Base-by-base conservation (phyloP, 1,140 invertebrate species). In the Dufourea novaeangliae region DNA sequence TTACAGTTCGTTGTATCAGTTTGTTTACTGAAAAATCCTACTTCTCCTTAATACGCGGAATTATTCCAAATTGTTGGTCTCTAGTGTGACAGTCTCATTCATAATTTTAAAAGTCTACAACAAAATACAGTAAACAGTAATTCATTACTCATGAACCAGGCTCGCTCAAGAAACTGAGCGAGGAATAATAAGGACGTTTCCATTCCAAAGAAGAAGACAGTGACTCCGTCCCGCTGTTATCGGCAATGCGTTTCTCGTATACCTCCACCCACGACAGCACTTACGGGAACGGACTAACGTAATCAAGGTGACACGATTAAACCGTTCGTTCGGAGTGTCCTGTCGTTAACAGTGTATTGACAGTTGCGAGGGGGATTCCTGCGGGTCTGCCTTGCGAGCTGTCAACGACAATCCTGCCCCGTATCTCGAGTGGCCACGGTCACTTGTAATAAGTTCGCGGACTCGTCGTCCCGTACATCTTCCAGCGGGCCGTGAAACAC, bases 341-440 rank as follows among this genome's bases (percentile, higher is more conserved):
- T 46, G 73, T 32, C 62, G 29, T 17, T 34, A 29, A 20, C 64
- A 52, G 17, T n/a, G 44, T 37, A 41, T 61, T 54, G 25, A 71
- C 67, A 46, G 37, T 22, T n/a, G 44, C 25, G 44, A 22, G 27
- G 6, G 32, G 52, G n/a, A n/a, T n/a, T n/a, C 39, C 44, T 32
- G 39, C 8, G 52, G n/a, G n/a, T n/a, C n/a, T n/a, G n/a, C n/a
- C 68, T 39, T 68, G 46, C 44, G 4, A 27, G 32, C 57, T 78
- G 79, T 81, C 79, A 66, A 22, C 62, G 39, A 14, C 57, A 62
- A 74, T 74, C 70, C 54, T 22, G 27, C 44, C 20, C n/a, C 20
- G 46, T 63, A 79, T 79, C 50, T 79, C 25, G 56, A 67, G 44
- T 59, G 46, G 12, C 29, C 62, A 41, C 56, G 17, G 27, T 32